Base-by-base conservation (phyloP, 2,797 vertebrate genomes). In the Myiotriccus ornatus region DNA sequence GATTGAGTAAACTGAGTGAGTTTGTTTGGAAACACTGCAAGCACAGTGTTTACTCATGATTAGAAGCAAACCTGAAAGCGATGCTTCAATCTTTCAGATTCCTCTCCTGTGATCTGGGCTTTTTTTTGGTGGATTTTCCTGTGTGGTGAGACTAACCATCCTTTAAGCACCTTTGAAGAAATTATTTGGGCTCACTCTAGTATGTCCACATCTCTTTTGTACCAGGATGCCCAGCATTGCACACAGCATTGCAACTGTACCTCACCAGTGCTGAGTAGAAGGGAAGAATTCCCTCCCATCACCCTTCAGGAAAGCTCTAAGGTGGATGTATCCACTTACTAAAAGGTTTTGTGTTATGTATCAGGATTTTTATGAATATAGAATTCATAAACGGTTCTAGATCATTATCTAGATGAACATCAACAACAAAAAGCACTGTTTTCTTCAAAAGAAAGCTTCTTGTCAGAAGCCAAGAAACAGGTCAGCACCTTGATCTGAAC, bases 201-300 rank as follows among this genome's bases (percentile, higher is more conserved):
- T 7, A 13, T 17, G 14, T 30, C 11, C 1, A 0, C 8, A 11
- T 52, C 30, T 81, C 30, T 60, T 4, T 57, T 4, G 3, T 20
- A 3, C 14, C 41, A 46, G 63, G 43, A 52, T 68, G 37, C 3
- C 6, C 37, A 76, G 37, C 16, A 46, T 5, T 8, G 16, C 23
- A 17, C 12, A 7, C 4, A 23, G 28, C 16, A 57, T n/a, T 56
- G 41, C 32, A 67, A 12, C 5, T 67, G 10, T 19, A 41, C 25
- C n/a, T 47, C n/a, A 39, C 7, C 4, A 22, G 21, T 12, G 39
- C 39, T 39, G 39, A 65, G 16, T 1, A 28, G 22, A 53, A 28
- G 9, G 10, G 5, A 62, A 85, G 11, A 24, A 53, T 57, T 10
- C 28, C 4, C 7, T 49, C 11, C 21, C n/a, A 56, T 41, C 25